phyloP scores from a whole-genome alignment of 1,140 invertebrate genomes.

The Phortica variegata region DNA sequence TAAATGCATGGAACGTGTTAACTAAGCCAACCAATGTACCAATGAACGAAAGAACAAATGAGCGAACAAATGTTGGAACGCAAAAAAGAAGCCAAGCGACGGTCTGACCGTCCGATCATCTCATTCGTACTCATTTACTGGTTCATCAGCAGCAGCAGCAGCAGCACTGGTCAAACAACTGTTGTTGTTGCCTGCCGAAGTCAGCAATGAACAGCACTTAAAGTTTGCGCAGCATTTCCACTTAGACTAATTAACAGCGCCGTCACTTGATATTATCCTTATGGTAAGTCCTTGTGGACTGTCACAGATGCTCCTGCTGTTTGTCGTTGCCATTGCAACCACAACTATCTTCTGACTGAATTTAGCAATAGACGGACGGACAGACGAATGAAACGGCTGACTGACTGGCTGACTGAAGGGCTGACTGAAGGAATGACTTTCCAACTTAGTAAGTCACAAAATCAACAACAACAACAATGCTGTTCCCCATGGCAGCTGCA shows the following conservation, averaged over 20 bases:
- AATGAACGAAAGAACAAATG: background rate
- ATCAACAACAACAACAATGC: background rate
- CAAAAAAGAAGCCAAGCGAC: constrained; percentile 26
- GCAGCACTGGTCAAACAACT: constrained; percentile 11
- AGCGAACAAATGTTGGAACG: background rate
- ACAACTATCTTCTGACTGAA: constrained; percentile 1
- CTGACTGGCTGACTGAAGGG: too few relatives aligned
- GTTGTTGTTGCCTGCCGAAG: too few relatives aligned
- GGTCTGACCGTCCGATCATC: background rate
- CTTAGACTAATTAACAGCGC: constrained; percentile 52
- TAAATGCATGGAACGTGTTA: too few relatives aligned
- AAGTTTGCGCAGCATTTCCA: constrained; percentile 49
- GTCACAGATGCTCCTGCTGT: background rate
- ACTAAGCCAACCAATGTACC: too few relatives aligned
- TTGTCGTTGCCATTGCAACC: background rate
- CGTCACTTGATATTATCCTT: constrained; percentile 35
- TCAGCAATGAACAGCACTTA: constrained; percentile 34
- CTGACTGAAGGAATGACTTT: too few relatives aligned
- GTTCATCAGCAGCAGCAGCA: background rate
- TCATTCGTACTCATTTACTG: too few relatives aligned
- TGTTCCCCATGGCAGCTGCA: constrained; percentile 23
- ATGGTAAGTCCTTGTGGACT: constrained; percentile 10
- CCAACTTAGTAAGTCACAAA: constrained; percentile 15
- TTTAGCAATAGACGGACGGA: too few relatives aligned
- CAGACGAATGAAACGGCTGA: too few relatives aligned